Conservation (phyloP, 2,113 vertebrate genomes). For the Saccopteryx leptura region DNA sequence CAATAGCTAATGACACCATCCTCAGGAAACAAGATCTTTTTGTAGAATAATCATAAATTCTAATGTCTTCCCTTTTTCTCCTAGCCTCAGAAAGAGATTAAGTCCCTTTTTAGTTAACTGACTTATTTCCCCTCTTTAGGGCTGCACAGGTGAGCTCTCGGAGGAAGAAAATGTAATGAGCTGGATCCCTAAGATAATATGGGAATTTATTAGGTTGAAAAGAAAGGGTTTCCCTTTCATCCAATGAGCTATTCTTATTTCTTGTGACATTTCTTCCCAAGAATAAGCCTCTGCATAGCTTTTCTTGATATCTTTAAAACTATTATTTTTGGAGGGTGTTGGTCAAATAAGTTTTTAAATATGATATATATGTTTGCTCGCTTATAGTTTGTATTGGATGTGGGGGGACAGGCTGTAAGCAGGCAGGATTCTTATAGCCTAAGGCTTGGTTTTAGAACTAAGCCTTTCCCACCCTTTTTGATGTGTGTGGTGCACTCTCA, state of each 20-base stretch:
- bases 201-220: constrained; percentile 43
- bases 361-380: too few relatives aligned
- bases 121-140: constrained; percentile 61
- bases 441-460: too few relatives aligned
- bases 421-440: too few relatives aligned
- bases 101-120: neutral
- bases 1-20: neutral
- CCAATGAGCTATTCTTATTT: neutral
- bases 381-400: too few relatives aligned
- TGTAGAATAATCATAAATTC: constrained; percentile 5
- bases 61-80: neutral
- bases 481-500: too few relatives aligned
- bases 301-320: neutral
- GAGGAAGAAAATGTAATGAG: constrained; percentile 51
- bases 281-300: neutral
- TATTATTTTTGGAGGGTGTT: neutral
- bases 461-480: too few relatives aligned
- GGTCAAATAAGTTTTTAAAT: too few relatives aligned
- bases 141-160: neutral
- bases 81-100: constrained; percentile 58
- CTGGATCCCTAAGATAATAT: constrained; percentile 17
- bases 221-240: neutral
- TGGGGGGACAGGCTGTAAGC: too few relatives aligned
- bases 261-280: neutral
- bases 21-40: constrained; percentile 4